phyloP scores from a whole-genome alignment of 1,140 invertebrate species.

The Brachionus asplanchnoidis region DNA sequence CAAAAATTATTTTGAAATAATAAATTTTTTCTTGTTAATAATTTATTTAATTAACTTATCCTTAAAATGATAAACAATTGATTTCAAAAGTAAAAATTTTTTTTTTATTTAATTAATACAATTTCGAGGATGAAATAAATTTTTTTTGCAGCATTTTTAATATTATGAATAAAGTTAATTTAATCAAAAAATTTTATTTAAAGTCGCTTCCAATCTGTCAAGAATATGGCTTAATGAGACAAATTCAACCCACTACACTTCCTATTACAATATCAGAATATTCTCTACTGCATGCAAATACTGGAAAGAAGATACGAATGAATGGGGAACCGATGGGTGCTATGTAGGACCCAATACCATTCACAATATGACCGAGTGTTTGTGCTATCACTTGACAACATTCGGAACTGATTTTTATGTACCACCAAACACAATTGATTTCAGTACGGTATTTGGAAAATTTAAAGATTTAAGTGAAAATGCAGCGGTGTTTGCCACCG shows the following conservation, averaged over 20 bases:
- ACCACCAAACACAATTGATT: conserved; percentile 61
- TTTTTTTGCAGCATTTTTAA: too few relatives aligned
- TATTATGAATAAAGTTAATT: not conserved
- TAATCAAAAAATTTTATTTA: not conserved
- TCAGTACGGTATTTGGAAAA: conserved; percentile 60
- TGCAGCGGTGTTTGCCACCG: conserved; percentile 57
- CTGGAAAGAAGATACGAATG: conserved; percentile 50
- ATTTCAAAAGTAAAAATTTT: too few relatives aligned
- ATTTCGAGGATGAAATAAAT: too few relatives aligned
- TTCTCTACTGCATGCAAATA: conserved; percentile 52
- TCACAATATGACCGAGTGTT: conserved; percentile 55
- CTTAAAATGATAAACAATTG: too few relatives aligned
- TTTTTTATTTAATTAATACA: too few relatives aligned
- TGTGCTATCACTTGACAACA: conserved; percentile 61
- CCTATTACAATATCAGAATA: conserved; percentile 46
- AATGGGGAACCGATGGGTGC: conserved; percentile 52
- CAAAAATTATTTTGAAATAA: too few relatives aligned
- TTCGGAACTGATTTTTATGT: conserved; percentile 61
- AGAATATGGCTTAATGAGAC: conserved; percentile 41
- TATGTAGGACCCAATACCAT: conserved; percentile 46
- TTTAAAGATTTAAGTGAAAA: conserved; percentile 54
- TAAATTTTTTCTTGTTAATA: too few relatives aligned
- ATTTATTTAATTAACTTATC: too few relatives aligned
- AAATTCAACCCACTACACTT: conserved; percentile 44
- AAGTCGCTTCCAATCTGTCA: not conserved